These are phyloP conservation scores for Caenorhabditis sinica DNA, from an alignment of 2,888 invertebrate species.

Conservation along the genomic window DNA sequence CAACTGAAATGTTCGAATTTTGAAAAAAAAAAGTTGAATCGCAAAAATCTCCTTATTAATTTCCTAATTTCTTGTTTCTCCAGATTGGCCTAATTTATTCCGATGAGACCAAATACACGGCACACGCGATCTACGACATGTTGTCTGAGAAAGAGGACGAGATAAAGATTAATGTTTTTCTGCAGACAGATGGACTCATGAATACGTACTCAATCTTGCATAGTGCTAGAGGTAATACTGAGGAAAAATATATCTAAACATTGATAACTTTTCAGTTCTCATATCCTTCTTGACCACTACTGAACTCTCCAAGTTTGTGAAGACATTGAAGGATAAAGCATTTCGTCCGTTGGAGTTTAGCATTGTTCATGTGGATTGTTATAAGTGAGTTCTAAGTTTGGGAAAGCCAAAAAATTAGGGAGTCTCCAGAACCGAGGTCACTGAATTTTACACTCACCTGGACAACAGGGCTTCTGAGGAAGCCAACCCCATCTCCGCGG, in stretches of 20 bases:
- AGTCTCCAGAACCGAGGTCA: constrained; percentile 25
- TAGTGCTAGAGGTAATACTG: constrained; percentile 46
- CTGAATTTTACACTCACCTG: constrained; percentile 45
- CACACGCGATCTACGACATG: constrained; percentile 58
- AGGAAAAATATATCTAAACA: neutral
- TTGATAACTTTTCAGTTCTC: constrained; percentile 24
- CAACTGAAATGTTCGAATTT: too few relatives aligned
- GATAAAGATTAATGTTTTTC: constrained; percentile 48
- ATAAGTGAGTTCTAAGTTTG: constrained; percentile 18
- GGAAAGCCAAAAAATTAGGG: neutral
- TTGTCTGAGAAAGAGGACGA: constrained; percentile 32
- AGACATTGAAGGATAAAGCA: constrained; percentile 59
- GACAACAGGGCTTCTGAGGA: constrained; percentile 44
- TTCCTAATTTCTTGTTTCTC: neutral
- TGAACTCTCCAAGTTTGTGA: constrained; percentile 49
- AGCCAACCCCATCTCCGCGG: constrained; percentile 46
- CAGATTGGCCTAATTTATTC: constrained; percentile 68
- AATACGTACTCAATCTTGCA: constrained; percentile 57
- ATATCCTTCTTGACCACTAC: constrained; percentile 58
- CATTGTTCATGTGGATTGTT: constrained; percentile 58
- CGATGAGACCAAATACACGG: constrained; percentile 59
- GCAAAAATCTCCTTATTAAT: too few relatives aligned
- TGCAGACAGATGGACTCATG: constrained; percentile 56
- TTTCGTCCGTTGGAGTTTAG: constrained; percentile 55
- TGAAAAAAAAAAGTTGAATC: neutral